These are phyloP conservation scores for Indicator maculatus DNA, from an alignment of 2,113 vertebrate species.

Conservation along the genomic window DNA sequence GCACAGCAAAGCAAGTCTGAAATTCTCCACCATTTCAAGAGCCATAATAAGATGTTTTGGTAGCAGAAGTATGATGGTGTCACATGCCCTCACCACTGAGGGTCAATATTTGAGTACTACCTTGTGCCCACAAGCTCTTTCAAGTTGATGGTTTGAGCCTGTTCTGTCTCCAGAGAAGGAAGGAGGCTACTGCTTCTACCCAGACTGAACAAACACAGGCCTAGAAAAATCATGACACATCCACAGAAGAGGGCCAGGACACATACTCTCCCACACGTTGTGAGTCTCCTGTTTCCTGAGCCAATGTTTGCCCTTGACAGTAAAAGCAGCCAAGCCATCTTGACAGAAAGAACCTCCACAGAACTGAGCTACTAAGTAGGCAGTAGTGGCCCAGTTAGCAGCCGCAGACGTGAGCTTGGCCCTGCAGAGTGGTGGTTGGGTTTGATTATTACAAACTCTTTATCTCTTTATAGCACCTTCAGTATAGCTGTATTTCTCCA, in stretches of 20 bases:
- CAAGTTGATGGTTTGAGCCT: background rate
- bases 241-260: background rate
- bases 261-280: background rate
- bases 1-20: background rate
- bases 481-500: rapidly evolving
- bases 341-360: background rate
- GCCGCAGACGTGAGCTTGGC: rapidly evolving
- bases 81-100: rapidly evolving
- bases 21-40: background rate
- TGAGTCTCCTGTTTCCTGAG: background rate
- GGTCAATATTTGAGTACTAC: background rate
- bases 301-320: background rate
- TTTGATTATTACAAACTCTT: rapidly evolving
- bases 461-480: no score
- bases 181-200: background rate
- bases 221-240: background rate
- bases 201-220: background rate
- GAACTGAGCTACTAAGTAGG: background rate
- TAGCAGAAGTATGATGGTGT: background rate
- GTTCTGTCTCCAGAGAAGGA: rapidly evolving
- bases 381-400: rapidly evolving
- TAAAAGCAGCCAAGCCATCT: background rate
- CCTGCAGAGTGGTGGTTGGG: background rate
- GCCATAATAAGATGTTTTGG: background rate
- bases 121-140: background rate